Conservation (phyloP, 2,113 vertebrate genomes). For the Pseudopipra pipra region DNA sequence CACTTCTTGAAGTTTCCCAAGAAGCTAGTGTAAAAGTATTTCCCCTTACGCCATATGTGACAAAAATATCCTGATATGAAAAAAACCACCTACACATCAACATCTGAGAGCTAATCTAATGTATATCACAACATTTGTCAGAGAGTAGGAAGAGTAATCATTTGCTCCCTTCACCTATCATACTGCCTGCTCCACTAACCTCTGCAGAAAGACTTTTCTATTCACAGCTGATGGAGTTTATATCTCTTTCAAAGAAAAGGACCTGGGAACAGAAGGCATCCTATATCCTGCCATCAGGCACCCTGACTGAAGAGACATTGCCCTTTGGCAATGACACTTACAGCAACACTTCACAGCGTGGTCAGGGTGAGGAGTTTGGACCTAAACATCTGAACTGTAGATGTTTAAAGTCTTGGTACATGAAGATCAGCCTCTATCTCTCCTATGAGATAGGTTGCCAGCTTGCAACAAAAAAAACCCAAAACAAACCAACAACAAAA, state of each 20-base stretch:
- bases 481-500: neutral
- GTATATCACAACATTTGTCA: neutral
- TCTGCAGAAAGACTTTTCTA: neutral
- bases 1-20: neutral
- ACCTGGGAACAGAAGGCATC: neutral
- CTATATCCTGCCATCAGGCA: neutral
- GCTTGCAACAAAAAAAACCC: neutral
- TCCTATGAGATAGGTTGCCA: neutral
- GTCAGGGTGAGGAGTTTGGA: neutral
- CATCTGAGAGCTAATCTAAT: neutral
- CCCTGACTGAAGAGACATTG: neutral
- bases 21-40: neutral
- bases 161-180: neutral
- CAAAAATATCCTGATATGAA: neutral
- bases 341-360: neutral
- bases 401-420: neutral
- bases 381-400: neutral
- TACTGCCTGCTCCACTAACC: neutral
- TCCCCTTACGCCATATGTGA: neutral
- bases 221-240: neutral
- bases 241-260: neutral
- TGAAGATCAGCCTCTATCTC: neutral
- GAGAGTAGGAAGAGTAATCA: neutral
- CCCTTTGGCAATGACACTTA: neutral
- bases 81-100: neutral